Conservation (phyloP, 37 sponge, comb jelly and placozoan genomes). For the Spongia lamella region DNA sequence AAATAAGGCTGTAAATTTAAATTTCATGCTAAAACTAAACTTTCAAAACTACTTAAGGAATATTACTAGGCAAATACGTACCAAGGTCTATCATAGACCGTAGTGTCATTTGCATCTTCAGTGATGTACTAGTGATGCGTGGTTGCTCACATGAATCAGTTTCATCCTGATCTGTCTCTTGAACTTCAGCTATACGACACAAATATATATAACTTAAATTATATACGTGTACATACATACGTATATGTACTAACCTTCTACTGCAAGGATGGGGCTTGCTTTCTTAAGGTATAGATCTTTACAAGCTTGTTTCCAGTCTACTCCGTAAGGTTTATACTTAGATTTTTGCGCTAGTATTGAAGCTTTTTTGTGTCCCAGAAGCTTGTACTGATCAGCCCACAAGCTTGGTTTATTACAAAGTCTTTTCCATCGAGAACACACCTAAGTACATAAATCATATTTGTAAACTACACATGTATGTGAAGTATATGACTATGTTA, state of each 20-base stretch:
- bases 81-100: constrained; percentile 65
- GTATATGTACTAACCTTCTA: too few relatives aligned
- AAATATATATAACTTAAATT: too few relatives aligned
- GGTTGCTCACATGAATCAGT: not conserved
- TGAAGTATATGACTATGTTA: too few relatives aligned
- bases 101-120: constrained; percentile 37
- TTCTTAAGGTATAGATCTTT: constrained; percentile 21
- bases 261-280: too few relatives aligned
- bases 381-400: constrained; percentile 45
- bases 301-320: constrained; percentile 77
- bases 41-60: not conserved
- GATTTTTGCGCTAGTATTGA: too few relatives aligned
- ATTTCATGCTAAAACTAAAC: too few relatives aligned
- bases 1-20: not conserved
- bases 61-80: constrained; percentile 21
- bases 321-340: not conserved
- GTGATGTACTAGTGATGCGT: constrained; percentile 20
- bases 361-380: constrained; percentile 46
- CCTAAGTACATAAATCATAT: constrained; percentile 30
- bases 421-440: constrained; percentile 51
- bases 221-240: too few relatives aligned
- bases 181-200: not conserved
- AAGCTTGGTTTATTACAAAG: constrained; percentile 19
- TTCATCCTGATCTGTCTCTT: not conserved
- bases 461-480: too few relatives aligned